Evolutionary conservation across 64 coral and sea anemone species (phyloP).

Genomic region (Astreopora myriophthalma): DNA sequence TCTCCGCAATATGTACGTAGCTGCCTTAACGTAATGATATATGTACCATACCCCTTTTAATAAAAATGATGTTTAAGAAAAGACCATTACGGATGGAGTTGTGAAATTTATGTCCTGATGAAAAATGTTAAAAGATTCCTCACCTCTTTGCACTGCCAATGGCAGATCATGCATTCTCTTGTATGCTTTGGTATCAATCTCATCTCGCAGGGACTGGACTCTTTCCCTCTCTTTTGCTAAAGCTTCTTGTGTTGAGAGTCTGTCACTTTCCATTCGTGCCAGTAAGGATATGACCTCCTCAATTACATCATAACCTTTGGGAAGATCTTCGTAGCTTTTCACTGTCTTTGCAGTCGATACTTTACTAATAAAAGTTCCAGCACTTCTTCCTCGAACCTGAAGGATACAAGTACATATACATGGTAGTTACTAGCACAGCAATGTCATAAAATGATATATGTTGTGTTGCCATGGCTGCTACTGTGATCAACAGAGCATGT

Average conservation of each 20-base stretch:
- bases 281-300: slow-evolving; percentile 86
- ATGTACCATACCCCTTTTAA: too few species aligned
- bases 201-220: slow-evolving; percentile 64
- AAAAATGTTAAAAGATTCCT: too few species aligned
- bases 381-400: slow-evolving; percentile 56
- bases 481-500: too few species aligned
- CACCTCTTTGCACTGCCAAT: slow-evolving; percentile 95
- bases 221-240: slow-evolving; percentile 70
- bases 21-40: too few species aligned
- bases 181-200: slow-evolving; percentile 88
- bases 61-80: too few species aligned
- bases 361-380: slow-evolving; percentile 37
- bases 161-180: slow-evolving; percentile 89
- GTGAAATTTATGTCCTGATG: too few species aligned
- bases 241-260: slow-evolving; percentile 73
- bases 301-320: slow-evolving; percentile 64
- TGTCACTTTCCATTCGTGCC: slow-evolving; percentile 85
- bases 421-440: too few species aligned
- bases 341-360: slow-evolving; percentile 32
- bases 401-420: background rate
- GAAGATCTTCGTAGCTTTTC: background rate
- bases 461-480: too few species aligned
- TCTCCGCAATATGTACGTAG: too few species aligned
- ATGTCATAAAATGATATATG: too few species aligned
- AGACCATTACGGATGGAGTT: too few species aligned